Conservation (phyloP, 2,113 vertebrate species). For the Sebastes schlegelii region DNA sequence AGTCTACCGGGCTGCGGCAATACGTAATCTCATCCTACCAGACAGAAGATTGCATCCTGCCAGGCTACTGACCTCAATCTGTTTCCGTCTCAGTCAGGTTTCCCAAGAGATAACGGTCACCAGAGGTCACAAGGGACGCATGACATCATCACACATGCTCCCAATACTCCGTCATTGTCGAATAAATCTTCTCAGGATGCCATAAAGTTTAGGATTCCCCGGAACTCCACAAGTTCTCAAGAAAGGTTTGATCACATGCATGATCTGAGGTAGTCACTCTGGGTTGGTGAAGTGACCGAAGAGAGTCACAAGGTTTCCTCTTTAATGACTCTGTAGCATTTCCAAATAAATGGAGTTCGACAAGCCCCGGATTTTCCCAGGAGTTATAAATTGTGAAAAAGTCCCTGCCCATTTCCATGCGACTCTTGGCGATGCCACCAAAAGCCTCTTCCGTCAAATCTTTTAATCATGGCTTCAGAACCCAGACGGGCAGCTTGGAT, state of each 20-base stretch:
- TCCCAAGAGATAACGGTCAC: conserved; percentile 2
- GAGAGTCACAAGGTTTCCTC: not conserved
- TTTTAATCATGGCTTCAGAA: not conserved
- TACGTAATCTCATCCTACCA: conserved; percentile 21
- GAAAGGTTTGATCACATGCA: conserved; percentile 22
- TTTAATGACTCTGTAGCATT: not conserved
- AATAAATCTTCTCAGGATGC: conserved; percentile 1
- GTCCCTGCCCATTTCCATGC: not conserved
- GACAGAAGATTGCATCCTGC: not conserved
- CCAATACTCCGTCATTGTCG: conserved; percentile 7
- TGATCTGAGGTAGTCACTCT: conserved; percentile 17
- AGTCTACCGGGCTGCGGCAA: conserved; percentile 11
- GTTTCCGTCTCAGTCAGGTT: conserved; percentile 10
- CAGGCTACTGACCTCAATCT: not conserved
- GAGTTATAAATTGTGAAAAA: not conserved
- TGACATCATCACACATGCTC: conserved; percentile 1
- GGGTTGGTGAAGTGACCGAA: not conserved
- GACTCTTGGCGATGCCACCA: not conserved
- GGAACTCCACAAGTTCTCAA: not conserved
- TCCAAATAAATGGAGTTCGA: conserved; percentile 2
- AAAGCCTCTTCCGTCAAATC: not conserved
- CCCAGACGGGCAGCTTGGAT: conserved; percentile 9
- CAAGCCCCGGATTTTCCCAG: conserved; percentile 9
- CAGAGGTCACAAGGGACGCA: not conserved
- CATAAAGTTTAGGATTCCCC: not conserved